Base-by-base conservation (phyloP, 2,797 vertebrate genomes). In the Merluccius polli region DNA sequence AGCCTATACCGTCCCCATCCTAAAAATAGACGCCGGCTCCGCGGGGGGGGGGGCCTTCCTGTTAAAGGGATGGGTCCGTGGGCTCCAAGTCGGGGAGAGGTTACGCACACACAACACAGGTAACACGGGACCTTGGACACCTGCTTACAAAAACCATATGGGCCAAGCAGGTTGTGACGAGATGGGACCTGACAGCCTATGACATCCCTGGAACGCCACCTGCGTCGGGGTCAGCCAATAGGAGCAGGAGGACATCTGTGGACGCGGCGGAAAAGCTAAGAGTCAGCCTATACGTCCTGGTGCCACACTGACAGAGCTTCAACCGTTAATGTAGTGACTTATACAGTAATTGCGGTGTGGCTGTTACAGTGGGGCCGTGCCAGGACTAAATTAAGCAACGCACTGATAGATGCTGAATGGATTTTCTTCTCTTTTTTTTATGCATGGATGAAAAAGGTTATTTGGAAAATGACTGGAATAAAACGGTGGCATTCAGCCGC, bases 61-160 rank as follows among this genome's bases (percentile, higher is more conserved):
- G 44, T 48, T 35, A 7, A 76, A 78, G 78, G 83, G 84, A 77
- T 36, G 16, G 24, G 27, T 0, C 33, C 78, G 31, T 2, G 29
- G 77, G 70, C 74, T 80, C 75, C 83, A 78, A 78, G 79, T 76
- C 73, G 8, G 21, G 41, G 77, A 29, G 52, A 76, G 80, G 76
- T 52, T 27, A 21, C 3, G 32, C 75, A 38, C 76, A 73, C 70
- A 70, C 77, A 67, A 59, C 52, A 59, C 52, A 83, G 86, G 84
- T 84, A 78, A 82, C 69, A 38, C 11, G 82, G 73, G 82, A 77
- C 72, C 81, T 82, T 21, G 83, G 83, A 85, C 81, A 77, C 84
- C 85, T 84, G 83, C 86, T n/a, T 81, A 77, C 77, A 75, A 74
- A 70, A 83, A 63, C 88, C 88, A 90, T 89, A 91, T 88, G 89